A percentile compares a stretch with the other conserved stretches of the same genome.
phyloP scores from a whole-genome alignment of 2,888 invertebrate genomes.

The Pemphredon lugubris region DNA sequence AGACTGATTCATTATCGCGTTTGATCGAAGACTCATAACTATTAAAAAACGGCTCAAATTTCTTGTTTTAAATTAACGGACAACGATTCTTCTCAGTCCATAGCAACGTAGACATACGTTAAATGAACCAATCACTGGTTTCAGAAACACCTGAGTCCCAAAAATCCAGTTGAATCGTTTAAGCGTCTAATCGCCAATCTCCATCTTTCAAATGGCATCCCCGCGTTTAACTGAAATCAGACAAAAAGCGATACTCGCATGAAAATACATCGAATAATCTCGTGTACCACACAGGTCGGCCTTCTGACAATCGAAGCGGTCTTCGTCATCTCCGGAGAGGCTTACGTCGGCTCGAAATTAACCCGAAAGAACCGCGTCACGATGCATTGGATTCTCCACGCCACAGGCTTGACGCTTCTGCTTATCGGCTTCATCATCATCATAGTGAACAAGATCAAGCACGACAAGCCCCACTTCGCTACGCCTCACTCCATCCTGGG shows the following conservation, averaged over 20 bases:
- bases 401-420: constrained; percentile 68
- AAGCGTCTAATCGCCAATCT: no score
- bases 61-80: background rate
- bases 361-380: constrained; percentile 68
- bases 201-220: no score
- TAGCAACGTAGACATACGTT: no score
- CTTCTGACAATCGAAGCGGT: constrained; percentile 74
- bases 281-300: constrained; percentile 63
- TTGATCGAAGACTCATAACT: no score
- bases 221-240: no score
- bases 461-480: constrained; percentile 65
- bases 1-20: constrained; percentile 15
- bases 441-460: constrained; percentile 67
- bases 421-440: constrained; percentile 71
- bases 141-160: no score
- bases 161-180: no score
- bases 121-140: no score
- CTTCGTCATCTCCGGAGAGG: constrained; percentile 75
- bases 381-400: constrained; percentile 75
- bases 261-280: background rate
- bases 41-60: no score
- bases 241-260: background rate
- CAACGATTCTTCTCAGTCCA: no score
- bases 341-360: constrained; percentile 65
- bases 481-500: constrained; percentile 73